These are phyloP conservation scores for Lonchura striata DNA, from an alignment of 2,113 vertebrate species.

Conservation along the genomic window DNA sequence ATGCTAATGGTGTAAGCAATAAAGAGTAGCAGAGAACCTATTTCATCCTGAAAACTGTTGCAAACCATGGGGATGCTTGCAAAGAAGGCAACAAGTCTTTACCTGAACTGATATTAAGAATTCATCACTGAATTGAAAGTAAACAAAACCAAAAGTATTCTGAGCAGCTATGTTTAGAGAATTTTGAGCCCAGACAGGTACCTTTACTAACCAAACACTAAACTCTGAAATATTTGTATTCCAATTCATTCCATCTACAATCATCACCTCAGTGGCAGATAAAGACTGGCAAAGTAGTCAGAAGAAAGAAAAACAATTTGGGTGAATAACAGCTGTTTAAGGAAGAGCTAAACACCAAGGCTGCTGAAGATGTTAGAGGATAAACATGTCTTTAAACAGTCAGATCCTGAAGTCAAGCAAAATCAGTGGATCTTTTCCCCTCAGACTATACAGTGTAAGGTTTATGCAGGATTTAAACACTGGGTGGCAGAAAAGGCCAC, in stretches of 20 bases:
- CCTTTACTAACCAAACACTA: not conserved
- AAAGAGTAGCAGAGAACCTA: not conserved
- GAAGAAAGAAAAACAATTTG: not conserved
- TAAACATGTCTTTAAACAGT: not conserved
- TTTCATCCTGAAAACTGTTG: not conserved
- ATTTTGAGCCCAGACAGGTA: not conserved
- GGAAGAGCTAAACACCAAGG: not conserved
- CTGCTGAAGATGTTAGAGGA: not conserved
- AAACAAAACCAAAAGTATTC: not conserved
- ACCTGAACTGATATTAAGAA: not conserved
- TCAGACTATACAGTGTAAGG: not conserved
- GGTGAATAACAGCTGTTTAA: not conserved
- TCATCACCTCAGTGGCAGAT: not conserved
- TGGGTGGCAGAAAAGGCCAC: not conserved
- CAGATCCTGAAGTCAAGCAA: not conserved
- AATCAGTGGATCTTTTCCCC: not conserved
- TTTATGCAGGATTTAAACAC: not conserved
- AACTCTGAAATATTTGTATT: not conserved
- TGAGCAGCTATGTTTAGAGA: not conserved
- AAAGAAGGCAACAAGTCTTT: not conserved
- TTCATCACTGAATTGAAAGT: not conserved
- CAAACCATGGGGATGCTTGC: not conserved
- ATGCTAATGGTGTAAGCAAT: not conserved
- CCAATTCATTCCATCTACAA: not conserved
- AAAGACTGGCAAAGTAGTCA: not conserved